Conservation (phyloP, 2,113 vertebrate genomes). For the Etheostoma spectabile region DNA sequence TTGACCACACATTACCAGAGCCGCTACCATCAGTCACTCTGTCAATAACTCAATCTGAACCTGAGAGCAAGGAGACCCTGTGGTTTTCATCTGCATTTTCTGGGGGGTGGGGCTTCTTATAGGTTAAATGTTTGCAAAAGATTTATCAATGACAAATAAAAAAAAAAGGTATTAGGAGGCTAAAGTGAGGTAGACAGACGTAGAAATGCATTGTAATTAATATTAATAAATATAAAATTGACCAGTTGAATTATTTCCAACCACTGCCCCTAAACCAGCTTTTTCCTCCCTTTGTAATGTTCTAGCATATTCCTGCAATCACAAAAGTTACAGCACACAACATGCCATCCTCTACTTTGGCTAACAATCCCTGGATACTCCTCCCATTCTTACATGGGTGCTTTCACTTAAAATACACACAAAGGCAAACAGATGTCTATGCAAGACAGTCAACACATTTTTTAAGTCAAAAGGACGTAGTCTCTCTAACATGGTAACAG, state of each 20-base stretch:
- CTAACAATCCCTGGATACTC: slow-evolving; percentile 82
- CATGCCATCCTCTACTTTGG: slow-evolving; percentile 84
- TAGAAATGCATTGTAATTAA: slow-evolving; percentile 80
- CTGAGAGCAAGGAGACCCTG: slow-evolving; percentile 83
- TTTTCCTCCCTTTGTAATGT: slow-evolving; percentile 78
- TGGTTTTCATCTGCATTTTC: slow-evolving; percentile 73
- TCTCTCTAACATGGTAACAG: slow-evolving; percentile 70
- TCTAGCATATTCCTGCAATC: slow-evolving; percentile 81
- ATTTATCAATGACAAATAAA: slow-evolving; percentile 68
- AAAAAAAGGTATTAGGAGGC: slow-evolving; percentile 73
- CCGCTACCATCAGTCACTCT: slow-evolving; percentile 77
- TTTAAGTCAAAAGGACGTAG: slow-evolving; percentile 69
- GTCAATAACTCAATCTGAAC: slow-evolving; percentile 78
- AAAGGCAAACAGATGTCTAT: slow-evolving; percentile 74
- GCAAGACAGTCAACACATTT: slow-evolving; percentile 63
- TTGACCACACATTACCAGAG: slow-evolving; percentile 72
- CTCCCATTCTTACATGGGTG: slow-evolving; percentile 76
- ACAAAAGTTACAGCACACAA: slow-evolving; percentile 81
- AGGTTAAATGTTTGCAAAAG: slow-evolving; percentile 65
- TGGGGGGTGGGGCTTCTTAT: slow-evolving; percentile 43
- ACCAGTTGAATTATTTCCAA: slow-evolving; percentile 79
- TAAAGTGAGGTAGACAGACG: slow-evolving; percentile 86
- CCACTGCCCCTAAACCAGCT: slow-evolving; percentile 73
- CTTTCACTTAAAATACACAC: slow-evolving; percentile 80
- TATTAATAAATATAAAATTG: slow-evolving; percentile 82